A percentile compares a stretch with the other conserved stretches of the same genome.
These are phyloP conservation scores for Mesitornis unicolor DNA, from an alignment of 2,113 vertebrate species.

Conservation along the genomic window DNA sequence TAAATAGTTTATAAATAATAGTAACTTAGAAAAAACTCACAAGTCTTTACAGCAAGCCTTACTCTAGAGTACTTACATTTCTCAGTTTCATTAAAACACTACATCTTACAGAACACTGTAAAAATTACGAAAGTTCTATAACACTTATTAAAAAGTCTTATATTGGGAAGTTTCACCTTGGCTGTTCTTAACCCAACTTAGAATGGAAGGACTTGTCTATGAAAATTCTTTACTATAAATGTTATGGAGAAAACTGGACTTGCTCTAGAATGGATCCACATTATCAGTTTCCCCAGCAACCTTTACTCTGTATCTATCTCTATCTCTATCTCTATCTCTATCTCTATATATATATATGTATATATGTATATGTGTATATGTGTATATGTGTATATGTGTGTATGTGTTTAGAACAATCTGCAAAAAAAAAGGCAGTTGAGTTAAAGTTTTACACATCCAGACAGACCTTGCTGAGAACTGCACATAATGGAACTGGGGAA, in stretches of 20 bases:
- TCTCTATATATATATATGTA: too few species aligned
- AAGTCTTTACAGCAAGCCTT: background rate
- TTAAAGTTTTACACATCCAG: background rate
- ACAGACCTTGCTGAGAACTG: background rate
- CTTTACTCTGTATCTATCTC: background rate
- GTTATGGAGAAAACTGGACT: background rate
- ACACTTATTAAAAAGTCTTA: background rate
- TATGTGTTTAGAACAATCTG: background rate
- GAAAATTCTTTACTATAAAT: background rate
- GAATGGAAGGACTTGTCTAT: background rate
- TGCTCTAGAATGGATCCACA: background rate
- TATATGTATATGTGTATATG: background rate
- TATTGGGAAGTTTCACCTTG: background rate
- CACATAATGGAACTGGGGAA: background rate
- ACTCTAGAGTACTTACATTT: background rate
- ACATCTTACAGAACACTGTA: background rate
- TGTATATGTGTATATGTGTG: background rate
- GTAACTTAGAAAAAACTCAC: rapidly evolving
- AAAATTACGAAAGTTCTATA: background rate
- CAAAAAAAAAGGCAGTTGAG: background rate
- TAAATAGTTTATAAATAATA: background rate
- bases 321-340: too few species aligned
- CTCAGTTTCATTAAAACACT: background rate
- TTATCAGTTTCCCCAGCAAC: background rate
- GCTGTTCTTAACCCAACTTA: background rate